Conservation (phyloP, 2,888 invertebrate species). For the Rhagophthalmus giganteus region DNA sequence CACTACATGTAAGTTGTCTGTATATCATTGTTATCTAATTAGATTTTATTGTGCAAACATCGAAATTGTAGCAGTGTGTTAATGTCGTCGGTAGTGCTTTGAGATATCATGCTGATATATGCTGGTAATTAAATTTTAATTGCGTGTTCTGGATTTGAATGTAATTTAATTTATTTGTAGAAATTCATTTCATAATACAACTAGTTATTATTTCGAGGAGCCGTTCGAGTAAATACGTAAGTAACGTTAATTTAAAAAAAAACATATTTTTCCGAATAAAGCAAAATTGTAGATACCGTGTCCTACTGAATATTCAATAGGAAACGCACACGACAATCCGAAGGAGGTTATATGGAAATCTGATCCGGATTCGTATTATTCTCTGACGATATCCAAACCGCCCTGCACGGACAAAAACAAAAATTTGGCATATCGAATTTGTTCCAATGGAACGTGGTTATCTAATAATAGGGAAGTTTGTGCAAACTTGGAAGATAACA, state of each 20-base stretch:
- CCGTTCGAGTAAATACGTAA: background rate
- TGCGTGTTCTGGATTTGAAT: background rate
- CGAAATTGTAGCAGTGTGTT: slow-evolving; percentile 9
- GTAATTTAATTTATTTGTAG: too few relatives aligned
- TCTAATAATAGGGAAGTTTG: slow-evolving; percentile 40
- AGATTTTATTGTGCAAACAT: slow-evolving; percentile 13
- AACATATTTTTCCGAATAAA: background rate
- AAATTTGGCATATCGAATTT: slow-evolving; percentile 40
- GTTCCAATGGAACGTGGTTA: slow-evolving; percentile 44
- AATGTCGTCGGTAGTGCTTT: slow-evolving; percentile 13
- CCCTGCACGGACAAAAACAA: slow-evolving; percentile 44
- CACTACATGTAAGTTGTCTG: too few relatives aligned
- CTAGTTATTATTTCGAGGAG: background rate
- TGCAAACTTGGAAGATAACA: slow-evolving; percentile 23
- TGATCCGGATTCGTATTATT: background rate
- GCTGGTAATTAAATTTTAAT: slow-evolving; percentile 12
- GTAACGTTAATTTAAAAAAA: background rate
- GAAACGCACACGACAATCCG: background rate
- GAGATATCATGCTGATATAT: slow-evolving; percentile 13
- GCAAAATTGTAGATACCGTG: background rate
- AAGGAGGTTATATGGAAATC: slow-evolving; percentile 2
- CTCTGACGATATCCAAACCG: slow-evolving; percentile 44
- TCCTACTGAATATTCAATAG: background rate
- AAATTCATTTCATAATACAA: too few relatives aligned
- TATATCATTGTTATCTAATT: slow-evolving; percentile 22